A percentile compares a stretch with the other conserved stretches of the same genome.
Conservation (phyloP, 2,797 vertebrate species). For the Loris lydekkerianus region DNA sequence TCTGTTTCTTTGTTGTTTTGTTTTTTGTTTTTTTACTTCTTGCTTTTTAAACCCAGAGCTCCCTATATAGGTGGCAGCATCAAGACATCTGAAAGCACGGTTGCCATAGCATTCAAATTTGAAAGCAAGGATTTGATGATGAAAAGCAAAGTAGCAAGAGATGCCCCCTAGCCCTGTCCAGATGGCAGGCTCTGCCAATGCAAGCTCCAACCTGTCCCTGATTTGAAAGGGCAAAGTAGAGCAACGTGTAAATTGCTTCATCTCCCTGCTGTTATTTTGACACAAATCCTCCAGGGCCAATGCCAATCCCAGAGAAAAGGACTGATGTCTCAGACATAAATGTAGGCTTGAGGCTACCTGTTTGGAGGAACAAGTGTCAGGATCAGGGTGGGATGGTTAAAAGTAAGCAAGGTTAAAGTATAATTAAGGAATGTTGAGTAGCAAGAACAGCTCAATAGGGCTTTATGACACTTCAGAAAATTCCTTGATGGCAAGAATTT, state of each 20-base stretch:
- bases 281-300: conserved; percentile 69
- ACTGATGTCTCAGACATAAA: conserved; percentile 36
- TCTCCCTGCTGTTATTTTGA: conserved; percentile 74
- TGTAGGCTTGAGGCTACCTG: conserved; percentile 40
- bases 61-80: background rate
- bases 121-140: conserved; percentile 32
- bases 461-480: background rate
- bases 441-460: background rate
- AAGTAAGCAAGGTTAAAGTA: conserved; percentile 1
- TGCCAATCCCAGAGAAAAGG: conserved; percentile 55
- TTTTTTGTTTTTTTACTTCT: conserved; percentile 33
- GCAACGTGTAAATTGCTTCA: conserved; percentile 69
- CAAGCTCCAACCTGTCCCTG: conserved; percentile 64
- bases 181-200: conserved; percentile 66
- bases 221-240: conserved; percentile 69
- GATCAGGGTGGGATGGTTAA: background rate
- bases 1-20: no score
- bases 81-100: conserved; percentile 11
- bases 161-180: conserved; percentile 62
- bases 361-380: conserved; percentile 36
- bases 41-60: conserved; percentile 56
- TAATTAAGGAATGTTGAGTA: background rate
- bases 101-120: background rate
- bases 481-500: conserved; percentile 22
- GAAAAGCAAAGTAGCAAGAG: conserved; percentile 39